Base-by-base conservation (phyloP, 2,113 vertebrate genomes). In the Rhabdornis inornatus region DNA sequence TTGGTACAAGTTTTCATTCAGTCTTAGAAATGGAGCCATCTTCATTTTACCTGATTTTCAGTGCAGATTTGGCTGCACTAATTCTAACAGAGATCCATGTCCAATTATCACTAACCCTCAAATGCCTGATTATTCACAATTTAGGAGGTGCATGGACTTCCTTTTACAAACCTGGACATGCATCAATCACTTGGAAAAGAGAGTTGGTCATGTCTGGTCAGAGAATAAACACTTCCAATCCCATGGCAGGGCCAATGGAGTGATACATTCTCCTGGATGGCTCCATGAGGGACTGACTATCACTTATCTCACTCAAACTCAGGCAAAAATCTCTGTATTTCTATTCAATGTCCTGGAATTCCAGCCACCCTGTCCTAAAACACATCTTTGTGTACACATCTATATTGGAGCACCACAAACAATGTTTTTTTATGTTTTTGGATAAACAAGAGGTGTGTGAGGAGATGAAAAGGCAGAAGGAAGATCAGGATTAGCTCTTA, bases 401-500 rank as follows among this genome's bases (percentile, higher is more conserved):
- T 8, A 0, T 14, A 17, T 5, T 22, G 56, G 3, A 83, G 28
- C 24, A 52, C 45, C 44, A 61, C 27, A 21, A 60, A 42, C 20
- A 45, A n/a, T n/a, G n/a, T n/a, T n/a, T n/a, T n/a, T n/a, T n/a
- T n/a, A n/a, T n/a, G n/a, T n/a, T n/a, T 14, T 13, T 14, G 21
- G 39, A 11, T 49, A 39, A 78, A 61, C 28, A 60, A 55, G 57
- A 45, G 22, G 15, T 8, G 23, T 7, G 17, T 3, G n/a, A 88
- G 61, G 66, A 82, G n/a, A 65, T 52, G 22, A 83, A 89, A 83
- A 60, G 40, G 70, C 31, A 85, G 78, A 56, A 57, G 20, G 52
- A 37, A 31, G 28, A 15, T 59, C 19, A 86, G 49, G 53, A 24
- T 47, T 3, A 39, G 61, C 47, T 94, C 98, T 95, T 95, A 99